Base-by-base conservation (phyloP, 2,888 invertebrate genomes). In the Vanessa cardui region DNA sequence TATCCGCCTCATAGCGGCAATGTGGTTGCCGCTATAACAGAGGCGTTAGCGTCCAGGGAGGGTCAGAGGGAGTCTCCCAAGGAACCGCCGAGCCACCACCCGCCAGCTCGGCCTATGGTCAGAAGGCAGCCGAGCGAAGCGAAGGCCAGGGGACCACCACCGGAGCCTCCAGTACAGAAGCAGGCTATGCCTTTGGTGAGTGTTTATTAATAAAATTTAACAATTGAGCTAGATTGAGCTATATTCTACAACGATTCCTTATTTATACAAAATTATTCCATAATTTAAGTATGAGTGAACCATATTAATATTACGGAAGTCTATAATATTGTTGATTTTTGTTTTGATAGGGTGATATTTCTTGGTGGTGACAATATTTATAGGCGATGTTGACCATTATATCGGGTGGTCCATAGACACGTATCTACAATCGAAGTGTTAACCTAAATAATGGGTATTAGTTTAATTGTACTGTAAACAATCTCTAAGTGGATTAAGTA, bases 81-180 rank as follows among this genome's bases (percentile, higher is more conserved):
- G 58, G 50, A 50, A 50, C 54, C 54, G 16, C 54, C 39, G 9
- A 39, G 39, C 12, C 39, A 39, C 39, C 39, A 39, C 12, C 39
- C 54, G 26, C 80, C 87, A 1, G 74, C 80, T 6, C 80, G 86
- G 66, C 86, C 84, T 2, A 77, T 72, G 68, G 85, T 88, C 18
- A 85, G 83, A 78, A 82, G 92, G 72, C 91, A 91, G 69, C 88
- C 90, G 2, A 90, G 90, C 68, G 90, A 90, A 72, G 84, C 81
- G 15, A 83, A 87, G 72, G 80, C 83, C 72, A 94, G 97, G 77
- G 97, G 96, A 56, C 97, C 97, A 44, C 97, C 97, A 44, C 97
- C 98, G 15, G 95, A 96, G 75, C 96, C 96, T 31, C 96, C 96
- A 66, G 94, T 95, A 61, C 95, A 94, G 79, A 95, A 96, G 80